These are phyloP conservation scores for Colossoma macropomum DNA, from an alignment of 2,113 vertebrate species.

Conservation along the genomic window DNA sequence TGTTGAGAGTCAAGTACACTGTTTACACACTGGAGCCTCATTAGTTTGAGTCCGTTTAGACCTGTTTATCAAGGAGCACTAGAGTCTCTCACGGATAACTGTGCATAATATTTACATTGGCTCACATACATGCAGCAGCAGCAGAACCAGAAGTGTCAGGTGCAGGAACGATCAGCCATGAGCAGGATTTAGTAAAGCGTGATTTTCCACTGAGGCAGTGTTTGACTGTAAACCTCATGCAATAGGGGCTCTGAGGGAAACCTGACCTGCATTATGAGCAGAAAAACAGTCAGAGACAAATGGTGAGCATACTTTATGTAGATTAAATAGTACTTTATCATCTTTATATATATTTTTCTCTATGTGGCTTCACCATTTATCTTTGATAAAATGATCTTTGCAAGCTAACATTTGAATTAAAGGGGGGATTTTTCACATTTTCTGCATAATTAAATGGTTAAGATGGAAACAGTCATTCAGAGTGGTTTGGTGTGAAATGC, in stretches of 20 bases:
- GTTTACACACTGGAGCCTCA: background rate
- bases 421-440: too few species aligned
- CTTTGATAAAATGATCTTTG: too few species aligned
- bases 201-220: constrained; percentile 24
- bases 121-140: constrained; percentile 7
- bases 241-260: background rate
- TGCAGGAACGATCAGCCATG: background rate
- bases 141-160: constrained; percentile 18
- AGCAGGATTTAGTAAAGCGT: constrained; percentile 6
- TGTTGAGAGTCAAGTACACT: background rate
- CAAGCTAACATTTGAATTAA: too few species aligned
- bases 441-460: too few species aligned
- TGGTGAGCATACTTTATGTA: too few species aligned
- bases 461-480: too few species aligned
- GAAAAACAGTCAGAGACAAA: too few species aligned
- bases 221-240: constrained; percentile 39
- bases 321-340: too few species aligned
- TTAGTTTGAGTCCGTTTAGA: background rate
- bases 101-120: background rate
- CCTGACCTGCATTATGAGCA: background rate
- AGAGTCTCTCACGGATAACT: background rate
- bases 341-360: too few species aligned
- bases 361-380: too few species aligned
- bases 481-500: too few species aligned
- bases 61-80: background rate